Percentiles rank a stretch among this genome's conserved stretches.
These are phyloP conservation scores for Limosa lapponica DNA, from an alignment of 2,797 vertebrate genomes.

Conservation along the genomic window DNA sequence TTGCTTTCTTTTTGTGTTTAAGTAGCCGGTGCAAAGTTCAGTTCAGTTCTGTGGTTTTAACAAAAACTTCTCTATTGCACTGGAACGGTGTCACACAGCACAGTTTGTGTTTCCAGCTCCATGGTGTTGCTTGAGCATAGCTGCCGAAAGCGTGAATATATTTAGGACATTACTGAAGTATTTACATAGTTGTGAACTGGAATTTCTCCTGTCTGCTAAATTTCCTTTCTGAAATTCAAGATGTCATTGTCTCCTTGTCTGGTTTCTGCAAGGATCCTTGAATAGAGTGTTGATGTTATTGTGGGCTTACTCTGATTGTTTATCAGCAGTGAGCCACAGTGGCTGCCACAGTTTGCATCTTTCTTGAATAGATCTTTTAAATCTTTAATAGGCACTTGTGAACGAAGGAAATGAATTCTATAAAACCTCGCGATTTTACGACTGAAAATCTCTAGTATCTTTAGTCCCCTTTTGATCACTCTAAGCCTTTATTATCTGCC, in stretches of 20 bases:
- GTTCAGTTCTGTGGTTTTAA: slow-evolving; percentile 19
- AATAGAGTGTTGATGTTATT: background rate
- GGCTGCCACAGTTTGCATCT: background rate
- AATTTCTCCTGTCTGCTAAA: slow-evolving; percentile 47
- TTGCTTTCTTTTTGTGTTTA: slow-evolving; percentile 42
- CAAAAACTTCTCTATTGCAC: slow-evolving; percentile 37
- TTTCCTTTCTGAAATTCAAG: slow-evolving; percentile 23
- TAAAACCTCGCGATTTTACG: background rate
- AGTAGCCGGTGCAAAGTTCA: slow-evolving; percentile 53
- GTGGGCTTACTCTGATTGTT: background rate
- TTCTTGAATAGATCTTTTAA: background rate
- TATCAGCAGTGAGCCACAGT: background rate
- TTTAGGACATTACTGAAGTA: background rate
- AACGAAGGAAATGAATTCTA: background rate
- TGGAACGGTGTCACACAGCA: background rate
- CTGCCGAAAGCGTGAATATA: background rate
- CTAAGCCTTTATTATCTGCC: background rate
- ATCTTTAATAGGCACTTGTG: background rate
- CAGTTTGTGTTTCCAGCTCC: slow-evolving; percentile 25
- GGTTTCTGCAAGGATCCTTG: background rate
- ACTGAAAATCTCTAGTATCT: background rate
- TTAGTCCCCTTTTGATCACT: background rate
- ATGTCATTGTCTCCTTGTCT: background rate
- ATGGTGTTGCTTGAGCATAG: background rate
- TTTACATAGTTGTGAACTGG: background rate